Evolutionary conservation across 2,888 invertebrate genomes (phyloP).

Genomic region (Alsophila aescularia): DNA sequence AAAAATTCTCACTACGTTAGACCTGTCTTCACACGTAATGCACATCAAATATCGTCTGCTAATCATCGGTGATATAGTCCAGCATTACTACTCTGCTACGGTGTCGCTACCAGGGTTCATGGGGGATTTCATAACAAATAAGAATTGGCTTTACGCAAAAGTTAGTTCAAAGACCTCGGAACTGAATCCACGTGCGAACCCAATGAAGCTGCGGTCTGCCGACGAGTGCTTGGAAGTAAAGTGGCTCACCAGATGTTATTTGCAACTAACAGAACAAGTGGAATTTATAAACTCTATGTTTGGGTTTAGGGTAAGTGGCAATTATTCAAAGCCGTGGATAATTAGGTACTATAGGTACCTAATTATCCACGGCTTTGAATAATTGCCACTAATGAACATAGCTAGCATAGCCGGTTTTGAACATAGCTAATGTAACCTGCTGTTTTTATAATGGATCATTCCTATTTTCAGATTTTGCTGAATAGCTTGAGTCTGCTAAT

Average conservation of each 20-base stretch:
- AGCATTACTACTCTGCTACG: slow-evolving; percentile 43
- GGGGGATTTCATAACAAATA: slow-evolving; percentile 45
- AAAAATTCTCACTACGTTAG: slow-evolving; percentile 64
- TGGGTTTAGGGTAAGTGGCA: slow-evolving; percentile 66
- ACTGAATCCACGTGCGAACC: slow-evolving; percentile 4
- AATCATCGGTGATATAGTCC: slow-evolving; percentile 53
- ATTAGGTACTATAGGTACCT: neutral
- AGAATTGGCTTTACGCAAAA: slow-evolving; percentile 52
- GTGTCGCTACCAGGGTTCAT: slow-evolving; percentile 34
- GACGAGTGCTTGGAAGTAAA: slow-evolving; percentile 45
- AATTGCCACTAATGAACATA: no score
- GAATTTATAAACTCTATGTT: slow-evolving; percentile 66
- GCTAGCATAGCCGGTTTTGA: no score
- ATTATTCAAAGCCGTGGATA: neutral
- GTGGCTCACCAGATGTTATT: slow-evolving; percentile 59
- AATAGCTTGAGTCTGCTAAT: slow-evolving; percentile 65
- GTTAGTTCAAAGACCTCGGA: slow-evolving; percentile 15
- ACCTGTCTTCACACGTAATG: slow-evolving; percentile 62
- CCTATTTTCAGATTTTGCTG: slow-evolving; percentile 61
- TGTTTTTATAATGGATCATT: no score
- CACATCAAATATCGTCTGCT: slow-evolving; percentile 60
- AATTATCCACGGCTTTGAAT: neutral
- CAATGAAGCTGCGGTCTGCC: slow-evolving; percentile 22
- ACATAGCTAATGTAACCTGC: no score
- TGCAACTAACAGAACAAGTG: slow-evolving; percentile 65